Conservation (phyloP, 2,888 invertebrate species). For the Ichneumoninae sp. region DNA sequence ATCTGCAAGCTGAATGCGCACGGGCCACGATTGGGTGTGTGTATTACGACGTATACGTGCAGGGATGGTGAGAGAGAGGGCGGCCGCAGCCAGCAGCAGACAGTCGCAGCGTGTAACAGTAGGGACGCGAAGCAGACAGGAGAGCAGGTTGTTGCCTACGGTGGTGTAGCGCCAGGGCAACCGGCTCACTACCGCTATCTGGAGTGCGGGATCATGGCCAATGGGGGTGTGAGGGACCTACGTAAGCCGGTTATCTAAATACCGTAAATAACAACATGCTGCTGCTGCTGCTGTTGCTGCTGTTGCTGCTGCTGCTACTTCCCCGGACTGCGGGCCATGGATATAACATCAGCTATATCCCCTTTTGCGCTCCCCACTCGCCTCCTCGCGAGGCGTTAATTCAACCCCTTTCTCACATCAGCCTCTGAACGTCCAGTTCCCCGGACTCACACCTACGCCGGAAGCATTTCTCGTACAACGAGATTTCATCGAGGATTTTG, state of each 20-base stretch:
- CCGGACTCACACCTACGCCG: slow-evolving; percentile 48
- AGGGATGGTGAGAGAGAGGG: slow-evolving; percentile 1
- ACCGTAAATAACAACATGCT: slow-evolving; percentile 82
- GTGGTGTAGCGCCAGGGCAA: slow-evolving; percentile 71
- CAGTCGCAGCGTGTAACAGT: slow-evolving; percentile 40
- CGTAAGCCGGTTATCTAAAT: slow-evolving; percentile 84
- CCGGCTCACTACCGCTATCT: slow-evolving; percentile 79
- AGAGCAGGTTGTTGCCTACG: slow-evolving; percentile 73
- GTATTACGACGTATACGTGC: slow-evolving; percentile 45
- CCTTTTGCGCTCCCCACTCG: slow-evolving; percentile 47
- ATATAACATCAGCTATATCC: slow-evolving; percentile 53
- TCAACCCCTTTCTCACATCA: slow-evolving; percentile 48
- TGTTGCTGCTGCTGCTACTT: slow-evolving; percentile 54
- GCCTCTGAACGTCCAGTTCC: slow-evolving; percentile 24
- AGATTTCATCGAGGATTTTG: slow-evolving; percentile 37
- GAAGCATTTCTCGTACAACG: slow-evolving; percentile 55
- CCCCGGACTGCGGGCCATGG: slow-evolving; percentile 60
- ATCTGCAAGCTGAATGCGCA: slow-evolving; percentile 79
- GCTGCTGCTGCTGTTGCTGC: slow-evolving; percentile 56
- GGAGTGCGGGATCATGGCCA: slow-evolving; percentile 80
- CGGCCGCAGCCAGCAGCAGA: not conserved
- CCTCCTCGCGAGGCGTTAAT: slow-evolving; percentile 59
- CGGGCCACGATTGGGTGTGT: slow-evolving; percentile 60
- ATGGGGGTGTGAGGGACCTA: slow-evolving; percentile 79
- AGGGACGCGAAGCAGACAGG: slow-evolving; percentile 48